Conservation (phyloP, 1,140 invertebrate species). For the Euwallacea fornicatus region DNA sequence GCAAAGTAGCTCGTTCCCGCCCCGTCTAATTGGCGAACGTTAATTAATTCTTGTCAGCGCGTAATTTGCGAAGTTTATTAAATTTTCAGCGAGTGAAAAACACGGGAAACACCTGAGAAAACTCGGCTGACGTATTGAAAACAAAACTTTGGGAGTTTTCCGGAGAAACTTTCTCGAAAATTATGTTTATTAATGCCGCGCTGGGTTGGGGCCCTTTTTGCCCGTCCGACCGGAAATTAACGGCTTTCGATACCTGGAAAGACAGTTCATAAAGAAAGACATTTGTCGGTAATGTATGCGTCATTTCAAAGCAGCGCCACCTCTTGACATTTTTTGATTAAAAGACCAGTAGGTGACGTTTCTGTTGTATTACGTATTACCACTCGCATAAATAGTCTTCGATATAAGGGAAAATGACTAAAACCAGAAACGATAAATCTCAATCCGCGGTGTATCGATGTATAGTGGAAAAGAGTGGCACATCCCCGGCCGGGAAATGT, state of each 20-base stretch:
- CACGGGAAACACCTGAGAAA: conserved; percentile 34
- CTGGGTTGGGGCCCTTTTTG: background rate
- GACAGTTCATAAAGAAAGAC: too few relatives aligned
- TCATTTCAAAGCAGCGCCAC: too few relatives aligned
- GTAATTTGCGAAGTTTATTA: conserved; percentile 31
- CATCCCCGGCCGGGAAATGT: background rate
- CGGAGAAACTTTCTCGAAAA: conserved; percentile 8
- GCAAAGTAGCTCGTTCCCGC: background rate
- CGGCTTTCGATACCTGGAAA: too few relatives aligned
- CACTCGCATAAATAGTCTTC: too few relatives aligned
- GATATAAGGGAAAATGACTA: too few relatives aligned
- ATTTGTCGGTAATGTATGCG: too few relatives aligned
- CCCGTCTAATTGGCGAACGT: conserved; percentile 23
- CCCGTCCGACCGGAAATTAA: too few relatives aligned
- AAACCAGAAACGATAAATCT: background rate
- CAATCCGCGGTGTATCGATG: background rate
- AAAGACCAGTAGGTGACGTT: too few relatives aligned
- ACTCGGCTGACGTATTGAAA: conserved; percentile 31
- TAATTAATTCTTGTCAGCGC: conserved; percentile 34
- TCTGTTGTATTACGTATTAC: too few relatives aligned
- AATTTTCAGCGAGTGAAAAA: conserved; percentile 29
- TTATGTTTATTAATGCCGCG: conserved; percentile 28
- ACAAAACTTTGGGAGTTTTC: conserved; percentile 18
- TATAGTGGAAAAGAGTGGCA: background rate
- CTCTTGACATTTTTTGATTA: too few relatives aligned